Base-by-base conservation (phyloP, 2,888 invertebrate genomes). In the Hirtodrosophila confusa region DNA sequence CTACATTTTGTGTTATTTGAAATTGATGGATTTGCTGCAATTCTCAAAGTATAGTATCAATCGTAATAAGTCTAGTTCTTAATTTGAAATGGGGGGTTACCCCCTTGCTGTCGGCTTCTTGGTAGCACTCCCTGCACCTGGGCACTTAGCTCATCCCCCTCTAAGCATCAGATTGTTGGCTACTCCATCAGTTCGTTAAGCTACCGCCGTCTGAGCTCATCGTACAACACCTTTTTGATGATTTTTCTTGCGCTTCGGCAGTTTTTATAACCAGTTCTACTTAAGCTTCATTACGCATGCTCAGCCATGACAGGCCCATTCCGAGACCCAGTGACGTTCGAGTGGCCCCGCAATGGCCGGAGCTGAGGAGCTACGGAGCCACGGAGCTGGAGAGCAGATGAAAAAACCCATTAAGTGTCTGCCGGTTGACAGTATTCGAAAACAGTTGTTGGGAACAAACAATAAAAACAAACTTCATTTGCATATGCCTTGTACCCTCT, bases 231-330 rank as follows among this genome's bases (percentile, higher is more conserved):
- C 54, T 56, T 56, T 58, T 69, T 57, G 53, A 45, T 50, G 53
- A 33, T 54, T 27, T 57, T 53, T 61, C 54, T 60, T 61, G 43
- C 40, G 60, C 51, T 40, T 70, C 45, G 57, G 63, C 55, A 55
- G 57, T 69, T 58, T 75, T 69, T 75, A 82, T 75, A 82, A 85
- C 85, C 82, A 82, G 85, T 85, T 82, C 82, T 85, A 85, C 82
- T 82, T 82, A 85, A 82, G 82, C 82, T 82, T 82, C 82, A 82
- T 82, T 82, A 82, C 82, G 82, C 82, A 82, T 82, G 82, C 82
- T 82, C 86, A 82, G 85, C 82, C 82, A 82, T 82, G 82, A 85
- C 82, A 79, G 70, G 58, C 47, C 64, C 83, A 74, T 80, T 82
- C 57, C 27, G 55, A 43, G n/a, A 50, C 58, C 48, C 54, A 24